phyloP scores from a whole-genome alignment of 2,113 vertebrate genomes.

The Pipra filicauda region DNA sequence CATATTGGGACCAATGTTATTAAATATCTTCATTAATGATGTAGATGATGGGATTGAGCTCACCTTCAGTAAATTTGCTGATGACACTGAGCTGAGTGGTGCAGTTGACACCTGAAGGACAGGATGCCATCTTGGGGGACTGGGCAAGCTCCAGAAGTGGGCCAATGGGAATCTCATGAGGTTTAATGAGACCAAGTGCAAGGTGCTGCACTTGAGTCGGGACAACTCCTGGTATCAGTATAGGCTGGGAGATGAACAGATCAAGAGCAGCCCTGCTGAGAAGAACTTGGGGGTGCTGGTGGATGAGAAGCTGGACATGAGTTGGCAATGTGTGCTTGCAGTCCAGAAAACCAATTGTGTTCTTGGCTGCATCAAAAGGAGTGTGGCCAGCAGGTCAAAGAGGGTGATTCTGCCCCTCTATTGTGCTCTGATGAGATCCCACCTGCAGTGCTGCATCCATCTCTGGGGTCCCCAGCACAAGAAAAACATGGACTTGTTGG shows the following conservation, averaged over 20 bases:
- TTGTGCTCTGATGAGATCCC: not conserved
- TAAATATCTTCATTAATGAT: not conserved
- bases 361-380: not conserved
- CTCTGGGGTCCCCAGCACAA: not conserved
- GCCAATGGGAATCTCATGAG: not conserved
- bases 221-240: rapidly evolving
- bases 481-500: not conserved
- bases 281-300: no score
- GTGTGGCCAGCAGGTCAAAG: rapidly evolving
- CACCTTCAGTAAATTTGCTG: not conserved
- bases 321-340: not conserved
- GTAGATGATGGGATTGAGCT: not conserved
- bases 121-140: not conserved
- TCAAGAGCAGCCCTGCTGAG: rapidly evolving
- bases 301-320: not conserved
- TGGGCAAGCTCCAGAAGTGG: not conserved
- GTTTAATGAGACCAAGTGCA: not conserved
- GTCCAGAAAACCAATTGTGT: not conserved
- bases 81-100: not conserved
- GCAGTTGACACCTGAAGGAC: not conserved
- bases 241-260: not conserved
- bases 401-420: not conserved
- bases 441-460: not conserved
- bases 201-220: no score
- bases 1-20: not conserved